Percentiles rank a stretch among this genome's conserved stretches.
Evolutionary conservation across 2,113 vertebrate genomes (phyloP).

Genomic region (Capreolus pygargus): DNA sequence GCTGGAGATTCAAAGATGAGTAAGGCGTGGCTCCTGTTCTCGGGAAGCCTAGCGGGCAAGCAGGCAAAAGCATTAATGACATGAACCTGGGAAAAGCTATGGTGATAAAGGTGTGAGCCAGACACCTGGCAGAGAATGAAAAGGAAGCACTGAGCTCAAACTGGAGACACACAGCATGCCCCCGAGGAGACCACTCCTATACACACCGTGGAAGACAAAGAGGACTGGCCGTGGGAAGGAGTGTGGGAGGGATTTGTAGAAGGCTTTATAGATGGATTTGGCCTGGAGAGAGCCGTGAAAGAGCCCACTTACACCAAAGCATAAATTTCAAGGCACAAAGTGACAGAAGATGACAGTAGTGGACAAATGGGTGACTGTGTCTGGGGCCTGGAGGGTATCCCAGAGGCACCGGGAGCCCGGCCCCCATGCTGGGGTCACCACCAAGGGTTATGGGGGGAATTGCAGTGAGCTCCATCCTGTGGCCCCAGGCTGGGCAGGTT

Average conservation of each 20-base stretch:
- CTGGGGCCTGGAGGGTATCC: neutral
- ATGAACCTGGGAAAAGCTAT: neutral
- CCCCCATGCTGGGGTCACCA: neutral
- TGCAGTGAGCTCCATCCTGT: neutral
- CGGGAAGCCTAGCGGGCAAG: neutral
- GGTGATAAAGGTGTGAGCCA: neutral
- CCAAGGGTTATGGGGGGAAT: rapidly evolving
- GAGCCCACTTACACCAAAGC: neutral
- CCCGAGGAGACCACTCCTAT: neutral
- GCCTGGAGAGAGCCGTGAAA: neutral
- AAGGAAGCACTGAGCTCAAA: neutral
- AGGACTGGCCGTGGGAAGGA: neutral
- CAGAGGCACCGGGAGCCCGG: neutral
- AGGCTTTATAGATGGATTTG: neutral
- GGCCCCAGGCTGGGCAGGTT: neutral
- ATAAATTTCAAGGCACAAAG: neutral
- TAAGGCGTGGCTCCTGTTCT: neutral
- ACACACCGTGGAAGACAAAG: neutral
- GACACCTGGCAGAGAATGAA: neutral
- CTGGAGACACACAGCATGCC: neutral
- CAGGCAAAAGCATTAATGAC: neutral
- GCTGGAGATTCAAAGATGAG: neutral
- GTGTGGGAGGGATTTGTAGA: neutral
- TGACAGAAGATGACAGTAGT: neutral
- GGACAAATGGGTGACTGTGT: neutral